These are phyloP conservation scores for Mesorhabditis sp. DNA, from an alignment of 2,888 invertebrate genomes.

Conservation along the genomic window DNA sequence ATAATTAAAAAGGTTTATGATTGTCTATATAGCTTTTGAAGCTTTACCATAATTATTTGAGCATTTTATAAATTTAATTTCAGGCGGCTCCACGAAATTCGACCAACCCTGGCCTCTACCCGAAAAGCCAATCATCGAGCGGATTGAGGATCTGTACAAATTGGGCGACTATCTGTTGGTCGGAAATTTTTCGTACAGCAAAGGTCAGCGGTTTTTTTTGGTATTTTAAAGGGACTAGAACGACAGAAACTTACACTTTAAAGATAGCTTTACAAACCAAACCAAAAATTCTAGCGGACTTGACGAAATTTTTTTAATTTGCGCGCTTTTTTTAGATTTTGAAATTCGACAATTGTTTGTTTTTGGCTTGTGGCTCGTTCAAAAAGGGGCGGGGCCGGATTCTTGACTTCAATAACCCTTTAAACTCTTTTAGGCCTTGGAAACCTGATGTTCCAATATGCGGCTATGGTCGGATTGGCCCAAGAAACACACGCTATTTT, in stretches of 20 bases:
- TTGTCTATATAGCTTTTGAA: too few species aligned
- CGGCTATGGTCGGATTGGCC: conserved; percentile 40
- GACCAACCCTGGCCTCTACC: background rate
- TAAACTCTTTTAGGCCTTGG: conserved; percentile 44
- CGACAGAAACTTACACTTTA: too few species aligned
- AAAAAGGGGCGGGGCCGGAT: too few species aligned
- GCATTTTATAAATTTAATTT: background rate
- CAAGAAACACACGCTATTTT: conserved; percentile 19
- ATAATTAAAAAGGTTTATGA: too few species aligned
- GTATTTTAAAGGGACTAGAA: too few species aligned
- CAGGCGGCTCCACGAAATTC: background rate
- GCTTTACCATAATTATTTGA: too few species aligned
- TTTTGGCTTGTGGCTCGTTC: too few species aligned
- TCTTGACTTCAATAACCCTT: background rate
- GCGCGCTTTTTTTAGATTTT: background rate
- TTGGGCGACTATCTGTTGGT: background rate
- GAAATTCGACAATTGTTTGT: background rate
- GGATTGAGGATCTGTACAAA: background rate
- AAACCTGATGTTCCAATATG: conserved; percentile 55
- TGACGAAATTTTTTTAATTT: too few species aligned
- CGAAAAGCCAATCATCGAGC: background rate
- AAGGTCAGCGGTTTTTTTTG: background rate
- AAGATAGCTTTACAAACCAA: too few species aligned
- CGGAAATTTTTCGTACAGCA: background rate
- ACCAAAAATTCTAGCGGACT: too few species aligned